Conservation (phyloP, 2,888 invertebrate species). For the Branchellion lobata region DNA sequence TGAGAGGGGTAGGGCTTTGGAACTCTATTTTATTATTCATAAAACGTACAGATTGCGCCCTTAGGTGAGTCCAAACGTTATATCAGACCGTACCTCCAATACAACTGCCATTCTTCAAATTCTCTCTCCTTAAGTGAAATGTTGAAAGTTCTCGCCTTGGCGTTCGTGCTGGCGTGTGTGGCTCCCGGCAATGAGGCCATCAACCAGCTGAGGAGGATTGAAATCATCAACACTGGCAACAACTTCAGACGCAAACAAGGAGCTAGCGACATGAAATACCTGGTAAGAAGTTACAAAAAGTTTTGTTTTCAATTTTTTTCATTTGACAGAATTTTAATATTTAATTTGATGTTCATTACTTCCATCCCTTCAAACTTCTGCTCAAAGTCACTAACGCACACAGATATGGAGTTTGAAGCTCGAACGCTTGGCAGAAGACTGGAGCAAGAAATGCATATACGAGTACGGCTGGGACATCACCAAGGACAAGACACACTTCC, state of each 20-base stretch:
- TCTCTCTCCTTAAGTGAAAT: no score
- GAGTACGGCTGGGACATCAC: neutral
- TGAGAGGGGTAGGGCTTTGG: no score
- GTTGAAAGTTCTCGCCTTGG: no score
- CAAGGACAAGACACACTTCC: neutral
- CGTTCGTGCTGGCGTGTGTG: neutral
- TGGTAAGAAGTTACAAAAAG: neutral
- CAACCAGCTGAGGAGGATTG: slow-evolving; percentile 2
- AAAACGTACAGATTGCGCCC: no score
- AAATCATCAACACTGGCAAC: neutral
- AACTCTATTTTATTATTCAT: no score
- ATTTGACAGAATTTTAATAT: no score
- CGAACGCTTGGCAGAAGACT: neutral
- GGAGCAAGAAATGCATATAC: neutral
- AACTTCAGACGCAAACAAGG: neutral
- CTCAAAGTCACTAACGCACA: neutral
- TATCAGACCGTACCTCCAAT: no score
- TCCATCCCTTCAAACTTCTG: no score
- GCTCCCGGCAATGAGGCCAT: neutral
- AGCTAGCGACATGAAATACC: slow-evolving; percentile 1
- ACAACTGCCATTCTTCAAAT: no score
- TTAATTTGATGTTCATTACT: no score
- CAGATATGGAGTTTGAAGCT: slow-evolving; percentile 3
- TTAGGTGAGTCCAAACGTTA: no score
- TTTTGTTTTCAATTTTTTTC: no score